Base-by-base conservation (phyloP, 2,888 invertebrate genomes). In the Rhagonycha fulva region DNA sequence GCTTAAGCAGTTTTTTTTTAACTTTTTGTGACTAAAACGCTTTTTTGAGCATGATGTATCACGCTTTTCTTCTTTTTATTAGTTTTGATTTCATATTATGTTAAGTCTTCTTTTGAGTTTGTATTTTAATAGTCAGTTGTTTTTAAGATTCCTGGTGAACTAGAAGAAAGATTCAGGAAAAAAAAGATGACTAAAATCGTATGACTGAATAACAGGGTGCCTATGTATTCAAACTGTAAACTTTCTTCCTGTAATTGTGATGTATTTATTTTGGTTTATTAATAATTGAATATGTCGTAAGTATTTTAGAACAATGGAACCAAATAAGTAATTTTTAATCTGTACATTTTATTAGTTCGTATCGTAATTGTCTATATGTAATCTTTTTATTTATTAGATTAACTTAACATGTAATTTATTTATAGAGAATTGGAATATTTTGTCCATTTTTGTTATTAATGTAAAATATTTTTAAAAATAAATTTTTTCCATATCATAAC, bases 61-160 rank as follows among this genome's bases (percentile, higher is more conserved):
- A 24, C 26, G 28, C 19, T 69, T 69, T 60, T 24, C 26, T 47
- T 69, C 9, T 69, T 9, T 47, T 30, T 69, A 47, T 30, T 69
- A 47, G 23, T 14, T 68, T 32, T 62, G 28, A n/a, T 28, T 28
- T 62, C 11, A 19, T 70, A 19, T n/a, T 62, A 70, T 70, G 28
- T 14, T 47, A 47, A 47, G 32, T 47, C 47, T 47, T 47, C n/a
- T 47, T 47, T 47, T 47, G n/a, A 47, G 47, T 47, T 47, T 47
- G 5, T 47, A n/a, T 47, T 47, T 72, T 78, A 78, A 75, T 72
- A 11, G 81, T 19, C 70, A 71, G 76, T 78, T 75, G 24, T 78
- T 88, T 90, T 90, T 85, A 89, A 91, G 91, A 89, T 91, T 82
- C 90, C 91, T 78, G 91, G 91, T 80, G 89, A 89, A 82, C 87